A percentile compares a stretch with the other conserved stretches of the same genome.
Evolutionary conservation across 2,113 vertebrate species (phyloP).

Genomic region (Pycnonotus jocosus): DNA sequence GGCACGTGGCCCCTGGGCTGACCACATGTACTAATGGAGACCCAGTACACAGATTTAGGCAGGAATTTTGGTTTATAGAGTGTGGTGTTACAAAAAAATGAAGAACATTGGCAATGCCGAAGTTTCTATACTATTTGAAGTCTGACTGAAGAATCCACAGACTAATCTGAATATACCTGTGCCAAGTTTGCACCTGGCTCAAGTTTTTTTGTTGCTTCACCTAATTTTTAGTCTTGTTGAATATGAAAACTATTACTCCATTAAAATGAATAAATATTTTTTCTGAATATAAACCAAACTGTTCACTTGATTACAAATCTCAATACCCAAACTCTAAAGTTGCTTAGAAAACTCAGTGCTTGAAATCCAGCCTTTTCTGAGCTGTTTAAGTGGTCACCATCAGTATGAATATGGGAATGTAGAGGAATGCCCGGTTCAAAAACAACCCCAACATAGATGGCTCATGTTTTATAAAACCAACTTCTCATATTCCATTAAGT

Average conservation of each 20-base stretch:
- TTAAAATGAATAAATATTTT: neutral
- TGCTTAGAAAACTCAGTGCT: neutral
- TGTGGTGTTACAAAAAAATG: neutral
- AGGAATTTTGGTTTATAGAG: neutral
- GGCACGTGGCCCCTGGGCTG: neutral
- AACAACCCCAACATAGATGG: neutral
- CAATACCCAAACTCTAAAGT: neutral
- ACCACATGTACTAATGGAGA: neutral
- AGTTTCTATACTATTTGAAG: neutral
- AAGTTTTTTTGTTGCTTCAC: neutral
- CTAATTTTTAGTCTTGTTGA: neutral
- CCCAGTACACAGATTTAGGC: accelerated
- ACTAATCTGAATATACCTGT: neutral
- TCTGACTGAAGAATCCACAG: neutral
- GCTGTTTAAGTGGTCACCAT: neutral
- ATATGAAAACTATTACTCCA: neutral
- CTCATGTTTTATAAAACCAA: neutral
- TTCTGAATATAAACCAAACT: neutral
- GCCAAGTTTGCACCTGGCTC: neutral
- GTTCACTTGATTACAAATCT: neutral
- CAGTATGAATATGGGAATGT: neutral
- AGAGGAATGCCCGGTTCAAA: neutral
- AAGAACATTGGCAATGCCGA: neutral
- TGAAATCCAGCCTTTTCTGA: neutral
- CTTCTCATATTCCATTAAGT: neutral